A percentile compares a stretch with the other conserved stretches of the same genome.
Conservation (phyloP, 2,888 invertebrate species). For the Nasonia oneida region DNA sequence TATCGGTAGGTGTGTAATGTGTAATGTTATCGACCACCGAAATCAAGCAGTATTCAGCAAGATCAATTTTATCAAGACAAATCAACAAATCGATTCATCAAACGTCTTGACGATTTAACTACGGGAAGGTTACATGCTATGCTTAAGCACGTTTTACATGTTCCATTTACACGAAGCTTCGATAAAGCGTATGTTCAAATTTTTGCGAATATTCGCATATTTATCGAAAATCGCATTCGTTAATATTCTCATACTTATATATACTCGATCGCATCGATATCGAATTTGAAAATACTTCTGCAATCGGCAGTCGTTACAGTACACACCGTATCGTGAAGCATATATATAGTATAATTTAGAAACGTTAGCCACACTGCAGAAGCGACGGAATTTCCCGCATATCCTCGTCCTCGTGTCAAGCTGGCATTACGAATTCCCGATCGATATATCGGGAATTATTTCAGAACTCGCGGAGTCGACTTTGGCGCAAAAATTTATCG, state of each 20-base stretch:
- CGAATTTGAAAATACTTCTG: too few relatives aligned
- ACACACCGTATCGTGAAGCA: not conserved
- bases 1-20: too few relatives aligned
- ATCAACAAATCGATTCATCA: not conserved
- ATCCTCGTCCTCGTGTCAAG: not conserved
- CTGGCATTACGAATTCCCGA: not conserved
- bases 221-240: too few relatives aligned
- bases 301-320: too few relatives aligned
- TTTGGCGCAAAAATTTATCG: not conserved
- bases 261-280: too few relatives aligned
- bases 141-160: not conserved
- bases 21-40: not conserved
- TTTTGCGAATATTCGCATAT: not conserved
- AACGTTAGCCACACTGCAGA: not conserved
- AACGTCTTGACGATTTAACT: not conserved
- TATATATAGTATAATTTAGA: not conserved
- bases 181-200: not conserved
- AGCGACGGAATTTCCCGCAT: not conserved
- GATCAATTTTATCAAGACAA: not conserved
- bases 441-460: conserved; percentile 2
- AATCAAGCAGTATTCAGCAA: not conserved
- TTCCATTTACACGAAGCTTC: not conserved
- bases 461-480: not conserved
- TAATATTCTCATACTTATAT: too few relatives aligned
- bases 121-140: not conserved